Percentiles rank a stretch among this genome's conserved stretches.
Evolutionary conservation across 2,888 invertebrate species (phyloP).

Genomic region (Thereva unica): DNA sequence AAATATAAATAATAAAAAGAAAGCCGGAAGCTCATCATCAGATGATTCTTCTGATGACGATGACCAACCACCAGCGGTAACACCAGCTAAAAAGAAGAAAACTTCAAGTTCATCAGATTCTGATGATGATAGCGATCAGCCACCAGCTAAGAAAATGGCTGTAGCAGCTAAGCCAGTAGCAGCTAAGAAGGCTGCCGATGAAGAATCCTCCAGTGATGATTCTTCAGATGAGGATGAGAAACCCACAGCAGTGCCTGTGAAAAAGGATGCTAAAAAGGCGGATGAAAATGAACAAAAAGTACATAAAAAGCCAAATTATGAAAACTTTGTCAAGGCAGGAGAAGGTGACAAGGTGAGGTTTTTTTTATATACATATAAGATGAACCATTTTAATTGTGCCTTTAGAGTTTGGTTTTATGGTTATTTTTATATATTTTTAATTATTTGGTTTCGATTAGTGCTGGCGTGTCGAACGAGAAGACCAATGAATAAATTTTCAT

Average conservation of each 20-base stretch:
- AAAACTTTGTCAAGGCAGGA: constrained; percentile 71
- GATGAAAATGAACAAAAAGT: too few relatives aligned
- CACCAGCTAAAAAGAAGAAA: neutral
- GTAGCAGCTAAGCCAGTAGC: constrained; percentile 39
- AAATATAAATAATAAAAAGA: constrained; percentile 43
- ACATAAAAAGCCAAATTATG: constrained; percentile 56
- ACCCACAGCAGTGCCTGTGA: constrained; percentile 16
- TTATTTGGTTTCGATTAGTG: neutral
- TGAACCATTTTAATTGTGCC: constrained; percentile 12
- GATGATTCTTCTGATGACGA: constrained; percentile 39
- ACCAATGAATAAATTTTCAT: neutral
- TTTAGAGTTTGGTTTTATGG: neutral
- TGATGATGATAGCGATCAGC: constrained; percentile 40
- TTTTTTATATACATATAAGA: constrained; percentile 11
- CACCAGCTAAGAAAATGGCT: constrained; percentile 43
- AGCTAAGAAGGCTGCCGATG: constrained; percentile 41
- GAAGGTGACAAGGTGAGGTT: constrained; percentile 45
- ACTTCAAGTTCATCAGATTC: constrained; percentile 42
- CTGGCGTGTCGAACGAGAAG: constrained; percentile 3
- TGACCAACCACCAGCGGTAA: too few relatives aligned
- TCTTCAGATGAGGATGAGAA: constrained; percentile 41
- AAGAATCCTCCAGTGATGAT: neutral
- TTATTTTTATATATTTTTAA: neutral
- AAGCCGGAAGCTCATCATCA: constrained; percentile 42
- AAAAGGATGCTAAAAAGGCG: neutral